phyloP scores from a whole-genome alignment of 1,140 invertebrate species.

The Manduca sexta region DNA sequence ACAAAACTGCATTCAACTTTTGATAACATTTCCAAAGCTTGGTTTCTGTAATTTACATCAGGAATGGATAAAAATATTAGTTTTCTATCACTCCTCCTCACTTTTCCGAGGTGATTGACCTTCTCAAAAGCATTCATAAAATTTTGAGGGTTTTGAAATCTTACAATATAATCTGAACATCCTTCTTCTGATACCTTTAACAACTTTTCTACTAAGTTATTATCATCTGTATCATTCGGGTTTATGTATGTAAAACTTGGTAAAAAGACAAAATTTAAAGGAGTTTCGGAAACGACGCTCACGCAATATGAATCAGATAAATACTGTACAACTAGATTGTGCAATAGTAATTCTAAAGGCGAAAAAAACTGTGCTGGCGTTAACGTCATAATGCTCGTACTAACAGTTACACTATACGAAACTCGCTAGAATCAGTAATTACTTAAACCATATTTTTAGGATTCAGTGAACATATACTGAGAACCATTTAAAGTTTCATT shows the following conservation, averaged over 20 bases:
- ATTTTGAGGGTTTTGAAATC: constrained; percentile 28
- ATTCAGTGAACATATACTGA: too few relatives aligned
- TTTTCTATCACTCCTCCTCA: constrained; percentile 51
- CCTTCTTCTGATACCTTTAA: constrained; percentile 43
- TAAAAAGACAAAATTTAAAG: constrained; percentile 20
- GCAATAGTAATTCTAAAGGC: constrained; percentile 41
- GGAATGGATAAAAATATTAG: constrained; percentile 40
- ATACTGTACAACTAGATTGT: constrained; percentile 36
- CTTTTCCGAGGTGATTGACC: constrained; percentile 34
- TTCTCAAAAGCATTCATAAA: constrained; percentile 48
- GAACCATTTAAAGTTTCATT: too few relatives aligned
- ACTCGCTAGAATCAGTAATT: too few relatives aligned
- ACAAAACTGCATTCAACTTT: constrained; percentile 41
- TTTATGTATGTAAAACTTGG: constrained; percentile 33
- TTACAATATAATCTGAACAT: constrained; percentile 58
- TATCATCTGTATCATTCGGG: constrained; percentile 11
- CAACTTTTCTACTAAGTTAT: constrained; percentile 28
- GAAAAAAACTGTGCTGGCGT: constrained; percentile 12
- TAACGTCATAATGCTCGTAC: constrained; percentile 16
- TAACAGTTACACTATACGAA: too few relatives aligned
- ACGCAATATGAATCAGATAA: constrained; percentile 40
- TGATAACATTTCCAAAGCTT: constrained; percentile 29
- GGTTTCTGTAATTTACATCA: constrained; percentile 12
- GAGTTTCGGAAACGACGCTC: constrained; percentile 35
- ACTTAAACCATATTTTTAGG: too few relatives aligned